Conservation (phyloP, 2,113 vertebrate species). For the Bubo scandiacus region DNA sequence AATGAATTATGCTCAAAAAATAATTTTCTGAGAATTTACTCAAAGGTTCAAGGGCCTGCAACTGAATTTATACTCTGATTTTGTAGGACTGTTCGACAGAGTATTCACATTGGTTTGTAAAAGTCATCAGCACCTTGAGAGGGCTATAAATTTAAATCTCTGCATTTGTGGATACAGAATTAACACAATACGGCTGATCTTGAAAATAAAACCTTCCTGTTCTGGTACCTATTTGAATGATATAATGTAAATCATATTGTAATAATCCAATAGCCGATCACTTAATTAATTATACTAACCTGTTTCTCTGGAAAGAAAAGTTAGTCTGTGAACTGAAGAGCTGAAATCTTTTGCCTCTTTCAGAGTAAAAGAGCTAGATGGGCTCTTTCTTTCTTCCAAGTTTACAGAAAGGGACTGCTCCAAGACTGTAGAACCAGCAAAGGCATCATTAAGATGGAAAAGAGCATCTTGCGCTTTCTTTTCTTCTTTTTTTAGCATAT, state of each 20-base stretch:
- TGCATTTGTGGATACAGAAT: not conserved
- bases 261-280: not conserved
- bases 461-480: constrained; percentile 75
- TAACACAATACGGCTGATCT: not conserved
- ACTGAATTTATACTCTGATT: not conserved
- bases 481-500: constrained; percentile 91
- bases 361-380: not conserved
- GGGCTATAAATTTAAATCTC: not conserved
- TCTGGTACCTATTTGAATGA: not conserved
- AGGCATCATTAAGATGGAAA: constrained; percentile 37
- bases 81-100: not conserved
- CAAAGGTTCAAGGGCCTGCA: not conserved
- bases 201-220: not conserved
- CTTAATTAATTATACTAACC: constrained; percentile 59
- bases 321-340: not conserved
- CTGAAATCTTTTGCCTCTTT: not conserved
- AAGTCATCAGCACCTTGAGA: not conserved
- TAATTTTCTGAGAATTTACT: not conserved
- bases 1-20: not conserved
- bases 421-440: not conserved
- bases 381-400: not conserved
- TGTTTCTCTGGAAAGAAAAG: constrained; percentile 43
- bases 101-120: not conserved
- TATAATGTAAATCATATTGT: not conserved
- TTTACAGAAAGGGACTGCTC: not conserved